Evolutionary conservation across 2,113 vertebrate species (phyloP).

Genomic region (Axis porcinus): DNA sequence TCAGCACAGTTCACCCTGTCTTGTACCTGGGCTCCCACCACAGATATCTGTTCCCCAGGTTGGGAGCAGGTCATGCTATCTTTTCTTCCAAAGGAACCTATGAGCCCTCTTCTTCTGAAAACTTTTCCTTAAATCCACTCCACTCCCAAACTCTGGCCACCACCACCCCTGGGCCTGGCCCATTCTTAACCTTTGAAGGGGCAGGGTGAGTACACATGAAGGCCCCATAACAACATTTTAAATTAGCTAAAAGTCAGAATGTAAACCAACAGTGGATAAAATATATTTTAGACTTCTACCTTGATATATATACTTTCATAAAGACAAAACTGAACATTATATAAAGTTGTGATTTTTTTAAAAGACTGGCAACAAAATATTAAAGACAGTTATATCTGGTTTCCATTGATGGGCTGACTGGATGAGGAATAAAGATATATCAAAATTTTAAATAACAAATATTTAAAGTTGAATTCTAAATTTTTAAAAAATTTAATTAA

Average conservation of each 20-base stretch:
- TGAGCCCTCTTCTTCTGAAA: background rate
- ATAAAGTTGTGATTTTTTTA: background rate
- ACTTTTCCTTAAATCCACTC: background rate
- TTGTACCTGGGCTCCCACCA: background rate
- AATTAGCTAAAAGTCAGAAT: background rate
- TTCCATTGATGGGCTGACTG: background rate
- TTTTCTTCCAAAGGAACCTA: background rate
- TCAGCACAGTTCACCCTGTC: background rate
- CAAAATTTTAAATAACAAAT: slow-evolving; percentile 6
- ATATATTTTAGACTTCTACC: background rate
- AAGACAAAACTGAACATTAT: background rate
- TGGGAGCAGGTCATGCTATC: background rate
- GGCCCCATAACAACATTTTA: background rate
- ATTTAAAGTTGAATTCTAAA: background rate
- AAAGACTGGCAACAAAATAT: background rate
- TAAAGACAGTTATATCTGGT: background rate
- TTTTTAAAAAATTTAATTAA: background rate
- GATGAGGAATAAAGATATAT: background rate
- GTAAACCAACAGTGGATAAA: background rate
- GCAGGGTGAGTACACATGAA: background rate
- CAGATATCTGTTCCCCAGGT: background rate
- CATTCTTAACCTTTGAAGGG: background rate
- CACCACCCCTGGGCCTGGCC: background rate
- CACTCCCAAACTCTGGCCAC: background rate
- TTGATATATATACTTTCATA: background rate